A percentile compares a stretch with the other conserved stretches of the same genome.
phyloP scores from a whole-genome alignment of 2,113 vertebrate species.

The Megalops atlanticus region DNA sequence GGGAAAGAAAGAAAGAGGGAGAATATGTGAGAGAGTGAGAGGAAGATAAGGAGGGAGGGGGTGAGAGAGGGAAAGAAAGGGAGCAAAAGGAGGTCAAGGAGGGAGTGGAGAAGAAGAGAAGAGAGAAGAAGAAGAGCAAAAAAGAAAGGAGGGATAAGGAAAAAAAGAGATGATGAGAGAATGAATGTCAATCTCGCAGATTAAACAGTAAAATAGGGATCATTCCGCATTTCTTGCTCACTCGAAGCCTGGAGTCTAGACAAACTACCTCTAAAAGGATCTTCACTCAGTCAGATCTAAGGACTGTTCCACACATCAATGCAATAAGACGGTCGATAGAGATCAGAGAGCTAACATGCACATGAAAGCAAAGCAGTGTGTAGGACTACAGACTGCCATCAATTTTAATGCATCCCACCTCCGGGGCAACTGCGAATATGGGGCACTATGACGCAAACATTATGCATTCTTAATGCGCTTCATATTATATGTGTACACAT shows the following conservation, averaged over 20 bases:
- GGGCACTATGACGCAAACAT: not conserved
- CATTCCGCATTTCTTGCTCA: not conserved
- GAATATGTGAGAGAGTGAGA: not conserved
- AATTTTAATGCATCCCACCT: conserved; percentile 10
- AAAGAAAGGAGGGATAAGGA: not conserved
- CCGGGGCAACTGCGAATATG: not conserved
- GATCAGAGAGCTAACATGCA: not conserved
- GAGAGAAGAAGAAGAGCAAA: too few relatives aligned
- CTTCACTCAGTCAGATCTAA: not conserved
- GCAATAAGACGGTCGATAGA: not conserved
- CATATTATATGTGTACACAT: not conserved
- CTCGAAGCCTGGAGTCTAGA: not conserved
- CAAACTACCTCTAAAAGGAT: not conserved
- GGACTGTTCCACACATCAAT: not conserved
- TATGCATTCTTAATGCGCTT: not conserved
- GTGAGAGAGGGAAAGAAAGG: not conserved
- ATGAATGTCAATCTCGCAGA: not conserved
- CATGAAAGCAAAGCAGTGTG: not conserved
- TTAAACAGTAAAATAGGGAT: not conserved
- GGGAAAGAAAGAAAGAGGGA: not conserved
- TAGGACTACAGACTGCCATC: not conserved
- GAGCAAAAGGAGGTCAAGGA: not conserved
- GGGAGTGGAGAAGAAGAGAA: conserved; percentile 25
- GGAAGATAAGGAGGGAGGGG: not conserved
- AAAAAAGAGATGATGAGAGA: not conserved